Evolutionary conservation across 2,888 invertebrate genomes (phyloP).

Genomic region (Oxystoma pomonae): DNA sequence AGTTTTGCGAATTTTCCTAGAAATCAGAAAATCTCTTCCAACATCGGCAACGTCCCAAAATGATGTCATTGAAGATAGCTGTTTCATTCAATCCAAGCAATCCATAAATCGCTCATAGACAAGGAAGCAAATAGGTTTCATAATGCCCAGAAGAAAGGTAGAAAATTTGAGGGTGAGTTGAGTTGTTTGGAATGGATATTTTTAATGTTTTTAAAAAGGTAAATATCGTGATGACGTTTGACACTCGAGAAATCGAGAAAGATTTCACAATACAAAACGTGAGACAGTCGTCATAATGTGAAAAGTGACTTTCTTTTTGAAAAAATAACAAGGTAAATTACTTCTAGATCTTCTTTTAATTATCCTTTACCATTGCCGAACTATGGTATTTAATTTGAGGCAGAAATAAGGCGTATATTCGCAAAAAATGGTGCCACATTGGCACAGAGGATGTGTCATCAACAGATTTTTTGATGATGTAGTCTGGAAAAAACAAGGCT

Average conservation of each 20-base stretch:
- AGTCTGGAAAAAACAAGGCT: too few relatives aligned
- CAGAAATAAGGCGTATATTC: constrained; percentile 4
- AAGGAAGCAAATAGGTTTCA: too few relatives aligned
- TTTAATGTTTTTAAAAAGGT: too few relatives aligned
- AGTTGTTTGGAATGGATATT: too few relatives aligned
- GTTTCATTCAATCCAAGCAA: too few relatives aligned
- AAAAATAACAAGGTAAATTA: neutral
- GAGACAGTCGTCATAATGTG: constrained; percentile 46
- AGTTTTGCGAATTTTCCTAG: too few relatives aligned
- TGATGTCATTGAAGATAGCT: too few relatives aligned
- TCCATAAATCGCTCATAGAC: too few relatives aligned
- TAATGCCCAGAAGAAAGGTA: too few relatives aligned
- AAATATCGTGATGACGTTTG: constrained; percentile 8
- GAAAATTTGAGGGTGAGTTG: too few relatives aligned
- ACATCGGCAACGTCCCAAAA: too few relatives aligned
- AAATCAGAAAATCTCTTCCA: too few relatives aligned
- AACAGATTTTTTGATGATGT: constrained; percentile 43
- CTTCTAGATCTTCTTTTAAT: neutral
- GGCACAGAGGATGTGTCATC: constrained; percentile 39
- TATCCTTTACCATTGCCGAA: constrained; percentile 6
- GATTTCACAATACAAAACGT: constrained; percentile 48
- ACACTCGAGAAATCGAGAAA: constrained; percentile 32
- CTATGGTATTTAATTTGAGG: constrained; percentile 1
- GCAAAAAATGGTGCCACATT: constrained; percentile 34
- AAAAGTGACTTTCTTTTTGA: constrained; percentile 31